Conservation (phyloP, 2,888 invertebrate species). For the Drosophila stalkeri region DNA sequence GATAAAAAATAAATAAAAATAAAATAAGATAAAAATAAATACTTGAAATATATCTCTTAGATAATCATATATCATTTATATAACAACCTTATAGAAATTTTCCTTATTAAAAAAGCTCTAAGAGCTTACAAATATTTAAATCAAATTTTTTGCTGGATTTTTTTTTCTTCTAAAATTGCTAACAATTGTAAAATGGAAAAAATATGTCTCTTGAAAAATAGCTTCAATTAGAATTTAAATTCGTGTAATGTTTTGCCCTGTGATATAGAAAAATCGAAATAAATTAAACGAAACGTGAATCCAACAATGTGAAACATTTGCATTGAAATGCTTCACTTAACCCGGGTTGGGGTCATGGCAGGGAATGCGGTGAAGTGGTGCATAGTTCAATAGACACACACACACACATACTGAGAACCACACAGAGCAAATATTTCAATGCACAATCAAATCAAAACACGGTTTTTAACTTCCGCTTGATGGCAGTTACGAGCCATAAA, state of each 20-base stretch:
- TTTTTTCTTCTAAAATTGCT: neutral
- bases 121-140: neutral
- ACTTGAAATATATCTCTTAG: too few relatives aligned
- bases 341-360: neutral
- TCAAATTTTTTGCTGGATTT: neutral
- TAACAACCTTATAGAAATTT: neutral
- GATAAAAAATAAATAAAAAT: too few relatives aligned
- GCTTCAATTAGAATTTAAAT: constrained; percentile 1
- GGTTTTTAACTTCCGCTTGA: constrained; percentile 79
- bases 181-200: neutral
- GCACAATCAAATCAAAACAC: constrained; percentile 79
- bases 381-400: constrained; percentile 35
- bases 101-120: neutral
- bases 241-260: neutral
- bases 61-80: too few relatives aligned
- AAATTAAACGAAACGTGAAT: constrained; percentile 50
- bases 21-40: too few relatives aligned
- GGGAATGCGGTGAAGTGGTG: neutral
- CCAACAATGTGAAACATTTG: constrained; percentile 70
- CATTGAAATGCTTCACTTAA: constrained; percentile 56
- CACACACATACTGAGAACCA: neutral
- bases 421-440: constrained; percentile 55
- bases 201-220: neutral
- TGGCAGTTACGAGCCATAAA: constrained; percentile 68
- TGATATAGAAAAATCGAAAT: constrained; percentile 30